phyloP scores from a whole-genome alignment of 2,113 vertebrate genomes.

The Eulemur macaco region DNA sequence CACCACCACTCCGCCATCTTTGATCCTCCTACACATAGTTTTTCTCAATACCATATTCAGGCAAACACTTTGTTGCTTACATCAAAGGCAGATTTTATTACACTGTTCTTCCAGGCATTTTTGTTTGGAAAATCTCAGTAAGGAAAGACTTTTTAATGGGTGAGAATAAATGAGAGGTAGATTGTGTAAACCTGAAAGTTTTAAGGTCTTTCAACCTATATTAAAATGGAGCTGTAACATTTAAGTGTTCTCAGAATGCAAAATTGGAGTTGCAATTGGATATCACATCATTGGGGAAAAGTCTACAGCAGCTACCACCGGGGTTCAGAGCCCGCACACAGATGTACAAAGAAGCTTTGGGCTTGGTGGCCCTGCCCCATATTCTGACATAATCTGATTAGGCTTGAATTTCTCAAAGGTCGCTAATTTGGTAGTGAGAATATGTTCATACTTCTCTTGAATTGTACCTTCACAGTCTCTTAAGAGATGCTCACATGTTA shows the following conservation, averaged over 20 bases:
- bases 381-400: slow-evolving; percentile 90
- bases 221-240: background rate
- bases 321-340: slow-evolving; percentile 78
- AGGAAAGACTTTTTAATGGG: slow-evolving; percentile 6
- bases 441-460: slow-evolving; percentile 90
- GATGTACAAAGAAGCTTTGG: slow-evolving; percentile 77
- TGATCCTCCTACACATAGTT: background rate
- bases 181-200: slow-evolving; percentile 4
- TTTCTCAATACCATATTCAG: background rate
- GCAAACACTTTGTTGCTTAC: background rate
- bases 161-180: slow-evolving; percentile 25
- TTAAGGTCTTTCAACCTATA: background rate
- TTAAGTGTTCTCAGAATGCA: slow-evolving; percentile 74
- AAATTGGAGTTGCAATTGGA: slow-evolving; percentile 82
- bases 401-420: slow-evolving; percentile 91
- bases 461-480: slow-evolving; percentile 90
- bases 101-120: background rate
- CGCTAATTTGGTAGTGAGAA: slow-evolving; percentile 89
- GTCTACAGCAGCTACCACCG: slow-evolving; percentile 82
- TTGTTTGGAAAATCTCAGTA: background rate
- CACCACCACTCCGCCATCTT: too few relatives aligned
- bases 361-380: slow-evolving; percentile 86
- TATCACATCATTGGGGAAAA: slow-evolving; percentile 79
- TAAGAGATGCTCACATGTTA: slow-evolving; percentile 87
- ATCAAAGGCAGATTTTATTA: background rate